Evolutionary conservation across 2,797 vertebrate genomes (phyloP).

Genomic region (Darevskia nairensis): DNA sequence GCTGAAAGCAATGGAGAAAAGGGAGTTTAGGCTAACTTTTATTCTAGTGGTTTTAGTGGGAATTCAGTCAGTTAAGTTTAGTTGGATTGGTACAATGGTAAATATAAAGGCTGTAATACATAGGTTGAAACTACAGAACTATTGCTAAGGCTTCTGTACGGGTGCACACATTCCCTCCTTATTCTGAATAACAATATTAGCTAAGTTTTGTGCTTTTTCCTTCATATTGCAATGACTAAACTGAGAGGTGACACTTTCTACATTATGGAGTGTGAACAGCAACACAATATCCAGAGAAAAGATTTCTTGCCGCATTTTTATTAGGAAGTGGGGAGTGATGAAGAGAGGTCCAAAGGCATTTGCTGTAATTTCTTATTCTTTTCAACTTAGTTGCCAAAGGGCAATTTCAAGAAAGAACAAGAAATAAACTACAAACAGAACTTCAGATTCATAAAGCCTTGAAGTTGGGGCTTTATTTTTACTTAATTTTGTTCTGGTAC

Average conservation of each 20-base stretch:
- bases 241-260: conserved; percentile 41
- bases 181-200: conserved; percentile 45
- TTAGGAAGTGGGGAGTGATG: conserved; percentile 41
- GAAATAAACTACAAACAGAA: neutral
- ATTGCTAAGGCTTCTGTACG: conserved; percentile 15
- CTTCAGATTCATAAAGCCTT: neutral
- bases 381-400: conserved; percentile 4
- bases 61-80: neutral
- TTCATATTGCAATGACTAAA: conserved; percentile 46
- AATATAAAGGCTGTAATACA: neutral
- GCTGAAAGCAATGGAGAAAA: neutral
- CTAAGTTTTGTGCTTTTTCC: conserved; percentile 28
- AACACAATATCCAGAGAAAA: conserved; percentile 37
- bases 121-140: conserved; percentile 27
- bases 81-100: neutral
- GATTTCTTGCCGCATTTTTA: conserved; percentile 42
- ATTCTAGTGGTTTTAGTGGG: neutral
- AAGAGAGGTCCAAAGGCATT: conserved; percentile 33
- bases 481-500: neutral
- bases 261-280: conserved; percentile 44
- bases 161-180: conserved; percentile 8
- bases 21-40: neutral
- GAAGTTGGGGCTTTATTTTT: neutral
- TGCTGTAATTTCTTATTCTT: conserved; percentile 4
- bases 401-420: neutral